Base-by-base conservation (phyloP, 2,797 vertebrate genomes). In the Notolabrus celidotus region DNA sequence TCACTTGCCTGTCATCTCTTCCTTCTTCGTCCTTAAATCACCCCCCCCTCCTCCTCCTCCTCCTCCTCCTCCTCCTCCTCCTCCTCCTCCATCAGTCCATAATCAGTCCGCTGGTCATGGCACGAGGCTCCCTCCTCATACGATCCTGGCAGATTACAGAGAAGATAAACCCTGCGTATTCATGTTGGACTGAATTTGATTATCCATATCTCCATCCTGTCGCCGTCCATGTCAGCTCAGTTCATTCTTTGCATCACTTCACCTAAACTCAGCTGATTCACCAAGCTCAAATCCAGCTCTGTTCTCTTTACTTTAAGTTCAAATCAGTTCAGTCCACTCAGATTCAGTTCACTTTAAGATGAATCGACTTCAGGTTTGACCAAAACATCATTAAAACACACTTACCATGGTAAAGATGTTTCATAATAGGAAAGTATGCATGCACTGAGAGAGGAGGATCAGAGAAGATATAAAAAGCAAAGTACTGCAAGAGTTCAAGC, bases 21-120 rank as follows among this genome's bases (percentile, higher is more conserved):
- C 89, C 55, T 54, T 52, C 49, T 23, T 46, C 58, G 62, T 77
- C 60, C 78, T 76, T 49, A 75, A 39, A 55, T 71, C 19, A 92
- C 66, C 60, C 46, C 62, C 41, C 41, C 12, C 4, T 53, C 20
- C 60, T 59, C 20, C 3, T 29, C 9, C 3, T 23, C 22, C 33
- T 33, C 6, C 10, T 22, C 10, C 34, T 31, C 20, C 50, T 53
- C 50, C 54, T 60, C 19, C 42, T 42, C 49, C 10, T 34, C 34
- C 23, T n/a, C n/a, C 53, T 53, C 54, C 55, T 64, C 17, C 38
- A 3, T 38, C 41, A 43, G 25, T 54, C 53, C 36, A 50, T 45
- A 39, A 61, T 56, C 38, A 36, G 58, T 16, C 3, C 39, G 60
- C 49, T 46, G 54, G 31, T 49, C 19, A 41, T 53, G 54, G 50